Base-by-base conservation (phyloP, 2,797 vertebrate species). In the Chloroceryle amazona region DNA sequence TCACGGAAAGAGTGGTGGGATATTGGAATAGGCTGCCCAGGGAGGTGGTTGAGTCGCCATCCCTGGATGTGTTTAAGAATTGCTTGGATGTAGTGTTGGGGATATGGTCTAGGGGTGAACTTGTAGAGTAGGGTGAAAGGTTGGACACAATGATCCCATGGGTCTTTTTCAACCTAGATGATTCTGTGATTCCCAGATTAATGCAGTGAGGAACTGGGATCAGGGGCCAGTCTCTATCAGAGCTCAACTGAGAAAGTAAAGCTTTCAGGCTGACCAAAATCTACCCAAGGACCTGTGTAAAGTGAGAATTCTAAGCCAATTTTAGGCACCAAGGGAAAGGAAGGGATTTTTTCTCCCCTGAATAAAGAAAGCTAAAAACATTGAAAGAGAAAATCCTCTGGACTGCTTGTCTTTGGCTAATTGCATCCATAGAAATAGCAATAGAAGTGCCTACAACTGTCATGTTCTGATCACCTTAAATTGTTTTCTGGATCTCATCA, bases 401-500 rank as follows among this genome's bases (percentile, higher is more conserved):
- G 35, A 73, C 71, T 85, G 28, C 44, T 79, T 9, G 0, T 66
- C 25, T 76, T 65, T 2, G 1, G 12, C 21, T 89, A 95, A 90
- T 22, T 33, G 52, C 90, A 86, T 42, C 76, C 74, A 67, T 21
- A 49, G 60, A 84, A 88, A 84, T 46, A 70, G 44, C 67, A 86
- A 35, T 1, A 67, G 47, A 57, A 80, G 52, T 74, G 65, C 67
- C 47, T 47, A 37, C 20, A 85, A 51, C 42, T 93, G 60, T 66
- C 66, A 11, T 28, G 60, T n/a, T 65, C 65, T 86, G 68, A 51
- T 81, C 89, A 83, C 81, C 84, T 86, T 51, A 52, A 89, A 76
- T 55, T 85, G 65, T 87, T 81, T 88, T 62, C 80, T 73, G 80
- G 39, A 81, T 86, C 80, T 86, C 68, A 81, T 57, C 76, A 66